These are phyloP conservation scores for Lampropteryx suffumata DNA, from an alignment of 2,888 invertebrate genomes.

Conservation along the genomic window DNA sequence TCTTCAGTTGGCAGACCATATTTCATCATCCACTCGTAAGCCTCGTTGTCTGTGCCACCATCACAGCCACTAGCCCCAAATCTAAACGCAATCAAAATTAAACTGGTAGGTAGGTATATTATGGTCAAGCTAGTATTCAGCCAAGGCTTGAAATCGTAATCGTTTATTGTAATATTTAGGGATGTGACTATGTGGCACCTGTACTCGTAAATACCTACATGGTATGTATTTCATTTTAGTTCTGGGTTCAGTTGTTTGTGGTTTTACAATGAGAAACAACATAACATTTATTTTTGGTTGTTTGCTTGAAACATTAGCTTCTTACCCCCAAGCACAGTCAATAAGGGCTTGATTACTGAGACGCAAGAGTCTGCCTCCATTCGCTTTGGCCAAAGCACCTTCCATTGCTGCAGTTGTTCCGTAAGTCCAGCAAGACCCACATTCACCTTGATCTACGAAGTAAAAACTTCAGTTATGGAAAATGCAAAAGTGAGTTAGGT, in stretches of 20 bases:
- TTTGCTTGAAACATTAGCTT: neutral
- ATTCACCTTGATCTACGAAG: constrained; percentile 55
- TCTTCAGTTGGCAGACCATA: constrained; percentile 91
- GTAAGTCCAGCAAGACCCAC: constrained; percentile 65
- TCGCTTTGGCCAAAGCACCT: constrained; percentile 60
- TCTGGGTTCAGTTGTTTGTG: no score
- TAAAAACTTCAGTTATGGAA: neutral
- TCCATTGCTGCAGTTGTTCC: constrained; percentile 61
- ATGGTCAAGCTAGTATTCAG: no score
- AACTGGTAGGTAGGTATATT: no score
- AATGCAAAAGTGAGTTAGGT: no score
- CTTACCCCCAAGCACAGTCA: constrained; percentile 71
- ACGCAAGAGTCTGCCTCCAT: constrained; percentile 57
- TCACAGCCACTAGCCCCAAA: constrained; percentile 94
- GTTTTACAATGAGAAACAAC: no score
- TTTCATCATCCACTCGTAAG: constrained; percentile 94
- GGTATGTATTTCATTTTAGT: no score
- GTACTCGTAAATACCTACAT: no score
- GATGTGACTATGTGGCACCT: no score
- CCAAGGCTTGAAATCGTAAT: no score
- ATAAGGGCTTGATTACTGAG: constrained; percentile 66
- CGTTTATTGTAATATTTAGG: no score
- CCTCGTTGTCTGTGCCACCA: constrained; percentile 94
- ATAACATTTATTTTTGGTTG: no score
- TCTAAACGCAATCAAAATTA: no score